phyloP scores from a whole-genome alignment of 2,888 invertebrate species.

The Scaptomyza tumidula region DNA sequence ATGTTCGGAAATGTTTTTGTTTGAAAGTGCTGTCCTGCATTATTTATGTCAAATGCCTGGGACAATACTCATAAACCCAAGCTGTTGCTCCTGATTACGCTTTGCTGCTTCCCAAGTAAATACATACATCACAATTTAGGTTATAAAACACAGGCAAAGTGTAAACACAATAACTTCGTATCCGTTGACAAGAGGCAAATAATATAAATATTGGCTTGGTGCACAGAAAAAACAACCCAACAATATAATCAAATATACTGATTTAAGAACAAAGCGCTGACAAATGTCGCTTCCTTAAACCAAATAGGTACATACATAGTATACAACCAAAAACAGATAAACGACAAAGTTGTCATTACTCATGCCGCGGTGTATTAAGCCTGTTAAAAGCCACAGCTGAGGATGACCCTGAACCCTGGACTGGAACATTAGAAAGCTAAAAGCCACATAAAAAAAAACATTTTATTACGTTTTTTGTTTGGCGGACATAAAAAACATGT shows the following conservation, averaged over 20 bases:
- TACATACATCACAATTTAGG: slow-evolving; percentile 63
- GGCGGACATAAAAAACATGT: slow-evolving; percentile 17
- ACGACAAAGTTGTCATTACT: slow-evolving; percentile 64
- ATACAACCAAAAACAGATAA: slow-evolving; percentile 35
- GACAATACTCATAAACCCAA: slow-evolving; percentile 48
- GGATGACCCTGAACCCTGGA: slow-evolving; percentile 20
- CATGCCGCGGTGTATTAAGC: slow-evolving; percentile 50
- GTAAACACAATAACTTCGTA: slow-evolving; percentile 36
- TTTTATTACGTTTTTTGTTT: slow-evolving; percentile 24
- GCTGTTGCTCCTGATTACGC: slow-evolving; percentile 29
- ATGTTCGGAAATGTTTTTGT: slow-evolving; percentile 34
- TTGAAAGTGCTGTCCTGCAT: slow-evolving; percentile 48
- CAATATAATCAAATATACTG: slow-evolving; percentile 27
- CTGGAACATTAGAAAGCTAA: slow-evolving; percentile 9
- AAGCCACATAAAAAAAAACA: slow-evolving; percentile 35
- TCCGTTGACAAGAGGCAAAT: slow-evolving; percentile 41
- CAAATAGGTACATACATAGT: slow-evolving; percentile 16
- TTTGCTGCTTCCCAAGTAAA: slow-evolving; percentile 35
- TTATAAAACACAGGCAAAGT: slow-evolving; percentile 57
- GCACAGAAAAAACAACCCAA: background rate
- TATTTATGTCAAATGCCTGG: slow-evolving; percentile 44
- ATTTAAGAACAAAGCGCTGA: slow-evolving; percentile 27
- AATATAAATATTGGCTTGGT: background rate
- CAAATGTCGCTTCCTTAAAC: slow-evolving; percentile 6
- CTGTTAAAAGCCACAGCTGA: slow-evolving; percentile 25